Evolutionary conservation across 2,888 invertebrate species (phyloP).

Genomic region (Drosophila kuntzei): DNA sequence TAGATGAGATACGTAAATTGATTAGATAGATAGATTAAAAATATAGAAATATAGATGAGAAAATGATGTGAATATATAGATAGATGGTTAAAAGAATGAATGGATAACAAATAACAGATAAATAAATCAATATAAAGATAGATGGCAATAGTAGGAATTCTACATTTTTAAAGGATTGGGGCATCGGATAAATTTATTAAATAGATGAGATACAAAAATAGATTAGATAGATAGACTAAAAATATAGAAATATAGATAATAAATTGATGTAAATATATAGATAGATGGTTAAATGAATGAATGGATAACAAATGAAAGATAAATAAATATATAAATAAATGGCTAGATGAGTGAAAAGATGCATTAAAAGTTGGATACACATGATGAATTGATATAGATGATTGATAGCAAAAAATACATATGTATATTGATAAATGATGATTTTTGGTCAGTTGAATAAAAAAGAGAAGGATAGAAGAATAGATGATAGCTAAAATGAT

Average conservation of each 20-base stretch:
- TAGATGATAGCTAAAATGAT: no score
- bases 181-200: no score
- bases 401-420: no score
- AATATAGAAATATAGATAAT: not conserved
- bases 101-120: not conserved
- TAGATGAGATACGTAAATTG: not conserved
- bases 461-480: no score
- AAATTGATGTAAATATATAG: not conserved
- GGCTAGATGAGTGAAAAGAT: no score
- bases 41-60: not conserved
- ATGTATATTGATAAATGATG: no score
- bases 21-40: not conserved
- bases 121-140: not conserved
- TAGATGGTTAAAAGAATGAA: not conserved
- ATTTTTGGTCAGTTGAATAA: no score
- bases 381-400: no score
- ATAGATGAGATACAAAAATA: not conserved
- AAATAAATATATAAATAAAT: not conserved
- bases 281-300: not conserved
- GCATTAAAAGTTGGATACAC: no score
- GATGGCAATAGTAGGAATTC: no score
- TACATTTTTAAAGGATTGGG: no score
- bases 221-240: not conserved
- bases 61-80: not conserved
- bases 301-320: not conserved